Evolutionary conservation across 2,888 invertebrate genomes (phyloP).

Genomic region (Ceratothoa steindachneri): DNA sequence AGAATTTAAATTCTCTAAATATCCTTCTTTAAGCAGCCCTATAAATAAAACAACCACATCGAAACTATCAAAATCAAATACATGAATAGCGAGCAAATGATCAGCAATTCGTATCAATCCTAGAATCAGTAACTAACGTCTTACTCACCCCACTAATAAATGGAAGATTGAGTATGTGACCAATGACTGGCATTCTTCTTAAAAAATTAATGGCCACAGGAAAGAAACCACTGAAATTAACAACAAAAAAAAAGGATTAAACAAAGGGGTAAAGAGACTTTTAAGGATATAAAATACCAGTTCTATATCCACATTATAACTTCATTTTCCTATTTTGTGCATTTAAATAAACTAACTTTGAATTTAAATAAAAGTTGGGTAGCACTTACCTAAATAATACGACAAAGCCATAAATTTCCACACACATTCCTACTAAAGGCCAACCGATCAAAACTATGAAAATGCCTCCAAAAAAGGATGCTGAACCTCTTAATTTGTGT

Average conservation of each 20-base stretch:
- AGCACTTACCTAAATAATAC: conserved; percentile 60
- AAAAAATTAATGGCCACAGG: conserved; percentile 94
- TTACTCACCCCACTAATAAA: conserved; percentile 44
- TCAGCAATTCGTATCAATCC: neutral
- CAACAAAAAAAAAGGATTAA: conserved; percentile 15
- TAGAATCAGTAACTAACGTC: too few species aligned
- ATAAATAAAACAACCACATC: neutral
- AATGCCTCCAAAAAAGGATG: conserved; percentile 89
- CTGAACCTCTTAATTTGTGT: conserved; percentile 86
- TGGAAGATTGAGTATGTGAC: conserved; percentile 81
- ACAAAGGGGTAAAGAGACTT: neutral
- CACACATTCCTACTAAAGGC: conserved; percentile 92
- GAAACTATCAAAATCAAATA: neutral
- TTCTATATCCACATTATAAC: too few species aligned
- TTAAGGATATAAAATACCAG: neutral
- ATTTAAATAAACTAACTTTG: too few species aligned
- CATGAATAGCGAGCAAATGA: neutral
- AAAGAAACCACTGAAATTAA: conserved; percentile 83
- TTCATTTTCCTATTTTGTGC: too few species aligned
- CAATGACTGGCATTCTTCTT: conserved; percentile 84
- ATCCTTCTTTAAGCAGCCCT: neutral
- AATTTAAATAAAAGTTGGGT: too few species aligned
- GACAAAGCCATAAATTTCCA: conserved; percentile 95
- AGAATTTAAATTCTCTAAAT: neutral
- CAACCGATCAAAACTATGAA: conserved; percentile 86